A percentile compares a stretch with the other conserved stretches of the same genome.
Conservation (phyloP, 2,113 vertebrate species). For the Caranx melampygus region DNA sequence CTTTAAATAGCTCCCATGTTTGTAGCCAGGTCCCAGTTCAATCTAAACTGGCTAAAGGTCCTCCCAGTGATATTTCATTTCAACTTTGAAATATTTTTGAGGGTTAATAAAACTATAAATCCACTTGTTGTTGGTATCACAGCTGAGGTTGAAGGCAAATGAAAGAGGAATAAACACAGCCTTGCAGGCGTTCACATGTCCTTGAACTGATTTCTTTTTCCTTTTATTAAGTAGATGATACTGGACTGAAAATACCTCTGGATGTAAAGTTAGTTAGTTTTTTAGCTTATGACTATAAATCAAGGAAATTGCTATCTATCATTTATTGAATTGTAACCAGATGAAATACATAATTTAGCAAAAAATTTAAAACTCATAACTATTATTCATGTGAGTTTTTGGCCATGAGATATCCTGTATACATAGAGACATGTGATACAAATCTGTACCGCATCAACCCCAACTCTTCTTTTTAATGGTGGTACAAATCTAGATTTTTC, state of each 20-base stretch:
- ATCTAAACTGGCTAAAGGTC: conserved; percentile 11
- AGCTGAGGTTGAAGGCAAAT: not conserved
- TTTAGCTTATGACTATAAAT: too few species aligned
- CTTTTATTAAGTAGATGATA: not conserved
- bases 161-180: not conserved
- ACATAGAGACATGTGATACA: too few species aligned
- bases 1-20: conserved; percentile 12
- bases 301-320: too few species aligned
- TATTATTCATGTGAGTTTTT: not conserved
- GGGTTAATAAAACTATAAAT: not conserved
- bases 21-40: conserved; percentile 1
- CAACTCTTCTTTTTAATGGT: too few species aligned
- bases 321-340: too few species aligned
- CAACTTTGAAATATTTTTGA: not conserved
- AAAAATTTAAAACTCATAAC: not conserved
- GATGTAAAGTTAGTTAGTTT: too few species aligned
- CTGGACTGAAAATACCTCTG: not conserved
- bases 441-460: too few species aligned
- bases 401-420: too few species aligned
- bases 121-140: not conserved
- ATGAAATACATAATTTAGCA: not conserved
- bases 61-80: not conserved
- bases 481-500: too few species aligned
- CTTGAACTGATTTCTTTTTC: not conserved
- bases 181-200: not conserved